phyloP scores from a whole-genome alignment of 2,888 invertebrate species.

The Galerucella calmariensis region DNA sequence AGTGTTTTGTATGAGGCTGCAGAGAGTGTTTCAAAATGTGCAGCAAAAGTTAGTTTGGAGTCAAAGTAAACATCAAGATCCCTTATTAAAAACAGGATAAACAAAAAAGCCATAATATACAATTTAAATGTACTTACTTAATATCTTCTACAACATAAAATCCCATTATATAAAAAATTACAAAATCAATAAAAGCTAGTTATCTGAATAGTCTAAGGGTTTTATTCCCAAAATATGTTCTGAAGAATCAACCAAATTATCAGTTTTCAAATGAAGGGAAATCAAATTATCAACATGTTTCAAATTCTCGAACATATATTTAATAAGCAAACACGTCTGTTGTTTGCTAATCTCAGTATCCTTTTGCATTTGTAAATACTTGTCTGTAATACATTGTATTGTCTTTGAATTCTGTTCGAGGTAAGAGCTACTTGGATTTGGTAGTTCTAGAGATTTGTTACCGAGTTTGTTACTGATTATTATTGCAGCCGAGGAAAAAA shows the following conservation, averaged over 20 bases:
- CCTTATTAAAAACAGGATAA: too few relatives aligned
- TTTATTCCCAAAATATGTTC: slow-evolving; percentile 25
- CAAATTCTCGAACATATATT: slow-evolving; percentile 16
- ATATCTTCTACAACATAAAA: too few relatives aligned
- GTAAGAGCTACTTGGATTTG: slow-evolving; percentile 36
- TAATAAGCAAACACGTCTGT: slow-evolving; percentile 6
- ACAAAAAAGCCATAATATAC: too few relatives aligned
- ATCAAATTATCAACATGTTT: slow-evolving; percentile 24
- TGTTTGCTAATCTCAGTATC: slow-evolving; percentile 16
- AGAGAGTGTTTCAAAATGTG: too few relatives aligned
- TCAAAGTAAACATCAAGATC: too few relatives aligned
- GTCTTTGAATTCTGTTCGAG: slow-evolving; percentile 34
- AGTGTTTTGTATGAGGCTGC: too few relatives aligned
- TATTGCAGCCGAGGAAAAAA: slow-evolving; percentile 43
- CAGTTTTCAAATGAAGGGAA: background rate
- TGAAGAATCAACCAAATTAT: background rate
- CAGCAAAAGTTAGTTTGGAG: too few relatives aligned
- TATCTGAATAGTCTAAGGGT: slow-evolving; percentile 15
- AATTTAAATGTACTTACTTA: too few relatives aligned
- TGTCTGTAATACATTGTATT: slow-evolving; percentile 32
- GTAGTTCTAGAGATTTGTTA: slow-evolving; percentile 49
- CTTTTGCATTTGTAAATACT: slow-evolving; percentile 24
- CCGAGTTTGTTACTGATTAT: slow-evolving; percentile 47
- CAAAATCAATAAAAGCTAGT: background rate
- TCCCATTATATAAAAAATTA: too few relatives aligned